These are phyloP conservation scores for Sebastes matsubarae DNA, from an alignment of 2,797 vertebrate species.

Conservation along the genomic window DNA sequence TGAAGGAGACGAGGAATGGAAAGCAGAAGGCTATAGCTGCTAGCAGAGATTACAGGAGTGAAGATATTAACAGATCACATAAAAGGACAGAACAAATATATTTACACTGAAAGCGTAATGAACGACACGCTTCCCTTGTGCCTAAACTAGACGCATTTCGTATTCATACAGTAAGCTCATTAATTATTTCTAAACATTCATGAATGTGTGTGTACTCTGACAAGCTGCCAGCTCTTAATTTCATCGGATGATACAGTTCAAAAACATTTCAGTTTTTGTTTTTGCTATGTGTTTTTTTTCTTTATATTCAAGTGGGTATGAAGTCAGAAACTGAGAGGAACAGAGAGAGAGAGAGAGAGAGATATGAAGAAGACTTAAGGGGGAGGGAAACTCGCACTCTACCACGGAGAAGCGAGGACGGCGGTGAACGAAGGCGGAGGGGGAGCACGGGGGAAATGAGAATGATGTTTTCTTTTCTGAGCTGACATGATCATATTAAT, in stretches of 20 bases:
- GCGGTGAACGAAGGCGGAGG: constrained; percentile 18
- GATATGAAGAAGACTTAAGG: neutral
- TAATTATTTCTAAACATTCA: constrained; percentile 54
- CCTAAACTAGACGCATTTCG: constrained; percentile 13
- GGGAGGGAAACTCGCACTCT: neutral
- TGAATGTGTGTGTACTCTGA: constrained; percentile 18
- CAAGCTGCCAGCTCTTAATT: constrained; percentile 13
- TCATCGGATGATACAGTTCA: neutral
- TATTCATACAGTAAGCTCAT: constrained; percentile 45
- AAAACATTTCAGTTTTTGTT: constrained; percentile 1
- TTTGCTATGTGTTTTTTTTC: neutral
- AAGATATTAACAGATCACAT: constrained; percentile 22
- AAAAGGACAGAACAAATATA: constrained; percentile 32
- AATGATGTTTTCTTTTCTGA: constrained; percentile 63
- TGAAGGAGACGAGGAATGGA: neutral
- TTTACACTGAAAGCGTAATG: constrained; percentile 26
- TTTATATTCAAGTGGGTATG: constrained; percentile 7
- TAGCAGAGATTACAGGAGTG: constrained; percentile 2
- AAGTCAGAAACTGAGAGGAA: constrained; percentile 1
- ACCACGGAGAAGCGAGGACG: neutral
- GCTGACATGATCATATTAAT: constrained; percentile 74
- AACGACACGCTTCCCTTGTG: constrained; percentile 20
- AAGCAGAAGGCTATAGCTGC: constrained; percentile 18
- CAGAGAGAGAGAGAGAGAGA: neutral
- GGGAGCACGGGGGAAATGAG: constrained; percentile 23